Base-by-base conservation (phyloP, 2,888 invertebrate species). In the Gari tellinella region DNA sequence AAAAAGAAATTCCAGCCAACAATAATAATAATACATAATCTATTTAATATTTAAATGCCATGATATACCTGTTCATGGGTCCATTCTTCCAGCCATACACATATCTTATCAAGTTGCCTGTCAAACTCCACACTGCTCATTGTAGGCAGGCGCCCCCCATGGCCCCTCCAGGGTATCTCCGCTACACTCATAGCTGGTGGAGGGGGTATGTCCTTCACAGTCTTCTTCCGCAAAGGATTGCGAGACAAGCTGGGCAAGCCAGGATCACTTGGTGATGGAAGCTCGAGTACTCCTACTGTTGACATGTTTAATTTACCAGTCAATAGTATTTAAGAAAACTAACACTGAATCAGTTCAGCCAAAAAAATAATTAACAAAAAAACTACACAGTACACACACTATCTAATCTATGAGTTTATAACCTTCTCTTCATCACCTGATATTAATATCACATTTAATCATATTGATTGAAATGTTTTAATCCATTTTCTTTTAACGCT, bases 1-100 rank as follows among this genome's bases (percentile, higher is more conserved):
- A n/a, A n/a, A n/a, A n/a, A n/a, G n/a, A n/a, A n/a, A 31, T 31
- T 10, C 31, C 10, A 31, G 10, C 10, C 31, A 31, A 31, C 31
- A 43, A 8, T 43, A 4, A 17, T 17, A 5, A 43, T 43, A 43
- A 8, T 14, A 43, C 15, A 43, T 43, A 5, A 43, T 43, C 15
- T 43, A 43, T 43, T 8, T 43, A 8, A 15, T 43, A 5, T 17
- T 19, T 8, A 17, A 19, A 31, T 31, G 10, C 10, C 10, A 7
- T 31, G 5, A 37, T 51, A 57, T 78, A 89, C 89, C 83, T 86
- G 83, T 40, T 82, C 75, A 65, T 89, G 88, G 26, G 76, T 80
- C 89, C 89, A 89, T 1, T 75, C 57, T 53, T 88, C 89, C 45
- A 89, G 21, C 89, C 89, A 89, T 21, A 87, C 79, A 25, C 86